Evolutionary conservation across 2,113 vertebrate genomes (phyloP).

Genomic region (Herpetotheres cachinnans): DNA sequence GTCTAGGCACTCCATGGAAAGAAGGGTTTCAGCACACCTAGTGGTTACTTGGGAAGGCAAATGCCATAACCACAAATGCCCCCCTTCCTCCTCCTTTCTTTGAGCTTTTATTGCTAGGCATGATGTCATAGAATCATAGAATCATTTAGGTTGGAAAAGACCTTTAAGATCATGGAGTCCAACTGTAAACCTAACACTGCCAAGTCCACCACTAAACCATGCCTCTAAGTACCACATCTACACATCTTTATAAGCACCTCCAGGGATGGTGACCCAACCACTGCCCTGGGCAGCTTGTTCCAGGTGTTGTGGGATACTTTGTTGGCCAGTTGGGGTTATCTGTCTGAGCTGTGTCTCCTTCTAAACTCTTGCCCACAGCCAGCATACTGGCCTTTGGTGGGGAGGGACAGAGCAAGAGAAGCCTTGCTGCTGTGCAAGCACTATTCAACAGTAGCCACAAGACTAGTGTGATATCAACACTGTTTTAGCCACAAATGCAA

Average conservation of each 20-base stretch:
- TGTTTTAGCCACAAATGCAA: background rate
- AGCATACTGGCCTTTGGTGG: accelerated
- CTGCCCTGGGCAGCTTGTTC: background rate
- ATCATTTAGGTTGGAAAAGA: background rate
- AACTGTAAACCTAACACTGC: background rate
- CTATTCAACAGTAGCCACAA: background rate
- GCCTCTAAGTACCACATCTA: background rate
- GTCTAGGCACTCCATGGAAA: background rate
- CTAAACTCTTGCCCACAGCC: background rate
- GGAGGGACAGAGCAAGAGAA: background rate
- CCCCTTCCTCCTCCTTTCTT: background rate
- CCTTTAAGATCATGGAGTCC: no score
- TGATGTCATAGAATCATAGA: background rate
- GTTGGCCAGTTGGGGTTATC: background rate
- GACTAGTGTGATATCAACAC: background rate
- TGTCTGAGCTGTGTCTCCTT: background rate
- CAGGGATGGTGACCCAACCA: background rate
- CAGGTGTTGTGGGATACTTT: background rate
- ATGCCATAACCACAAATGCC: background rate
- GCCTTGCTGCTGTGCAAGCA: background rate
- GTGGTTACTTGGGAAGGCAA: background rate
- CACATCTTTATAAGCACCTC: accelerated
- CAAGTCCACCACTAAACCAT: background rate
- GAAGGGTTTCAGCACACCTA: background rate
- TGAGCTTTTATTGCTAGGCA: background rate